Base-by-base conservation (phyloP, 2,797 vertebrate species). In the Gambelia wislizenii region DNA sequence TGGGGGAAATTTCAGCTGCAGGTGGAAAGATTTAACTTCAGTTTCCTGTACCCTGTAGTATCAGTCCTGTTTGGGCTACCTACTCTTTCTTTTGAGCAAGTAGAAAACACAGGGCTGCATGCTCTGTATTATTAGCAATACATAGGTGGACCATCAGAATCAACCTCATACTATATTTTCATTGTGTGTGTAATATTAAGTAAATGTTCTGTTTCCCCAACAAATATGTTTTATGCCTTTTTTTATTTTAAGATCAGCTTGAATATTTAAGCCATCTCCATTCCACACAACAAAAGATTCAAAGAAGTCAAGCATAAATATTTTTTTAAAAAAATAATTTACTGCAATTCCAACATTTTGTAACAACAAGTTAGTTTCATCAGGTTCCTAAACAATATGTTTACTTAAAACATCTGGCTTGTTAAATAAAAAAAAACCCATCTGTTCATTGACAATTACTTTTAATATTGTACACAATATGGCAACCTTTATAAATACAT, bases 351-450 rank as follows among this genome's bases (percentile, higher is more conserved):
- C 59, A 85, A 75, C 56, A 67, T 44, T 20, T 47, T 76, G n/a
- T 72, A 81, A 85, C 36, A 81, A 36, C 54, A 44, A 88, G 72
- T 20, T 77, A 81, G 22, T 88, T 88, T 81, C 36, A 25, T 69
- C 33, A 88, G 2, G 69, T 76, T 88, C 56, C 77, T 88, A 85
- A 88, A 84, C 47, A 91, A 87, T 83, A 91, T 91, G 61, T 86
- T 88, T 80, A 81, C 59, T 70, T 82, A 85, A 69, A 82, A 86
- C 83, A 88, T 91, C 83, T 91, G 90, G 83, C 78, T 86, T 91
- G 70, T 85, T 77, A 91, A 91, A 86, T 86, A 88, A 85, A 91
- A 91, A 88, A 77, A 81, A 85, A n/a, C n/a, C 77, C 87, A 82
- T 85, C 78, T 86, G 49, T 91, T 91, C 39, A 9, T 69, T 82